phyloP scores from a whole-genome alignment of 2,797 vertebrate species.

The Hyperoplus immaculatus region DNA sequence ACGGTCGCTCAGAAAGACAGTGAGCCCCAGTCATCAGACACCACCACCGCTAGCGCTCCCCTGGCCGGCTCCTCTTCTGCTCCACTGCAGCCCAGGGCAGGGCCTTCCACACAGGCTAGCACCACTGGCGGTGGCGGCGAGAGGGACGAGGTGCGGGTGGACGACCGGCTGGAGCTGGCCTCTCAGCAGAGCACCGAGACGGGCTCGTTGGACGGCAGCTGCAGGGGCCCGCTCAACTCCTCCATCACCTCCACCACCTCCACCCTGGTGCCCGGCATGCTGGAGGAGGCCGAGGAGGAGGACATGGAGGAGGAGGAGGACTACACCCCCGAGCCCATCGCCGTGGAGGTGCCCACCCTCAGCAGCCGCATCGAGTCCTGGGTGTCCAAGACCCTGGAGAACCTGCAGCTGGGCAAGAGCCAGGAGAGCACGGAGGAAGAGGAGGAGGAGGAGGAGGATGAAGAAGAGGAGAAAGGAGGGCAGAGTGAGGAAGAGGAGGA shows the following conservation, averaged over 20 bases:
- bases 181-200: constrained; percentile 99
- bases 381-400: constrained; percentile 98
- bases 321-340: constrained; percentile 92
- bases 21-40: constrained; percentile 25
- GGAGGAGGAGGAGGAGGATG: constrained; percentile 85
- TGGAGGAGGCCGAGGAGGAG: constrained; percentile 96
- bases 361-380: constrained; percentile 97
- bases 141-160: constrained; percentile 90
- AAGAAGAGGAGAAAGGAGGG: constrained; percentile 84
- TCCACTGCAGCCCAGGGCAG: constrained; percentile 64
- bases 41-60: constrained; percentile 17
- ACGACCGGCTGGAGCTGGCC: constrained; percentile 95
- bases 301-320: constrained; percentile 94
- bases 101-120: constrained; percentile 24
- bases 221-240: constrained; percentile 93
- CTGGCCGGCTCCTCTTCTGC: constrained; percentile 52
- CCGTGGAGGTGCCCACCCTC: constrained; percentile 93
- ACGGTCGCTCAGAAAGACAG: constrained; percentile 73
- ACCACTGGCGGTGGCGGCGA: constrained; percentile 64
- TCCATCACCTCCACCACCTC: constrained; percentile 98
- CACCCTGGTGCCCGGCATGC: constrained; percentile 97
- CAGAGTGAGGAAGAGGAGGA: constrained; percentile 93
- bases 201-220: constrained; percentile 96
- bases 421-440: constrained; percentile 93
- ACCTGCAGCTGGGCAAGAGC: constrained; percentile 94